Conservation (phyloP, 2,113 vertebrate genomes). For the Syngnathus floridae region DNA sequence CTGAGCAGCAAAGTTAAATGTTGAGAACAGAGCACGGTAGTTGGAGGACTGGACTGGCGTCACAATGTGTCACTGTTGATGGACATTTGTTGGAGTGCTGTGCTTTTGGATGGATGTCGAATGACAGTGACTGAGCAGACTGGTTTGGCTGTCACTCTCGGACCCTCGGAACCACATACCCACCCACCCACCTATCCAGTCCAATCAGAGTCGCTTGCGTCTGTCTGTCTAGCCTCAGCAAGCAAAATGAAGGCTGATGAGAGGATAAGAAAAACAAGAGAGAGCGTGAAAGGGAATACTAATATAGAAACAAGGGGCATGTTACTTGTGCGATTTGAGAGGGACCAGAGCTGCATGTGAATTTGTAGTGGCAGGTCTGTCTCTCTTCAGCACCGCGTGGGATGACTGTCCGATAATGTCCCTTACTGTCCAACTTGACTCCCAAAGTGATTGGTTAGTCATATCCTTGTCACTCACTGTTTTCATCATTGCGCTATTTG, state of each 20-base stretch:
- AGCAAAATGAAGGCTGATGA: constrained; percentile 43
- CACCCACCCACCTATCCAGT: constrained; percentile 51
- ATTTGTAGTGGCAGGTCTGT: constrained; percentile 54
- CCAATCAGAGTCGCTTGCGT: constrained; percentile 42
- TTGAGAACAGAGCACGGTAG: constrained; percentile 33
- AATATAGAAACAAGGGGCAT: constrained; percentile 28
- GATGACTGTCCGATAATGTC: constrained; percentile 57
- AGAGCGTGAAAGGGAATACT: constrained; percentile 3
- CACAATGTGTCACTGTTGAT: constrained; percentile 31
- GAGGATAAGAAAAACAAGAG: constrained; percentile 42
- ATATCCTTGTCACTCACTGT: constrained; percentile 52
- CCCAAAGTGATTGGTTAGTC: constrained; percentile 52
- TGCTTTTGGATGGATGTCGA: constrained; percentile 20
- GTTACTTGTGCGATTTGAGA: constrained; percentile 31
- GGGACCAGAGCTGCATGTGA: constrained; percentile 38
- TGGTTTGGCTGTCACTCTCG: constrained; percentile 41
- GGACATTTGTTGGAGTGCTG: constrained; percentile 38
- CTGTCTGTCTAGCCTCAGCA: constrained; percentile 45
- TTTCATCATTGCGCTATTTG: constrained; percentile 48
- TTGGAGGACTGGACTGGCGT: constrained; percentile 21
- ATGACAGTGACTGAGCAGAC: constrained; percentile 44
- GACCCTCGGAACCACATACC: constrained; percentile 31
- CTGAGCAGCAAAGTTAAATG: constrained; percentile 10
- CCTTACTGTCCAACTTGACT: constrained; percentile 40
- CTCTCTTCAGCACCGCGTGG: constrained; percentile 35